Percentiles rank a stretch among this genome's conserved stretches.
These are phyloP conservation scores for Odocoileus hemionus DNA, from an alignment of 2,113 vertebrate species.

Conservation along the genomic window DNA sequence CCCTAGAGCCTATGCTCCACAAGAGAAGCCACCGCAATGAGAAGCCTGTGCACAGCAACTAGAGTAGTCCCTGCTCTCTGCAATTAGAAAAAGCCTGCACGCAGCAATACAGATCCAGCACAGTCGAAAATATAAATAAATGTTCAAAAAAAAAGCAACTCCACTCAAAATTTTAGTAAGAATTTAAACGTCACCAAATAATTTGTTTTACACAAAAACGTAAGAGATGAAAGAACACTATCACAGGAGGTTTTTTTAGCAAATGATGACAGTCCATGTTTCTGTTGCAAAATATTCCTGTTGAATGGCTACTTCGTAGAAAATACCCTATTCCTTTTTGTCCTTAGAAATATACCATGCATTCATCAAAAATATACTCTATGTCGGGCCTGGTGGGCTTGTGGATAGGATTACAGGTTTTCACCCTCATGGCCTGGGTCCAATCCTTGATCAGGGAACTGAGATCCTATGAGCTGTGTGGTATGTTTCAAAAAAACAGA, in stretches of 20 bases:
- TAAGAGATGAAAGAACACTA: not conserved
- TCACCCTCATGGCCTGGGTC: not conserved
- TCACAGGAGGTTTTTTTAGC: not conserved
- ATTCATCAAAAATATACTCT: not conserved
- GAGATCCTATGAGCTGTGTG: not conserved
- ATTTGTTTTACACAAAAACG: not conserved
- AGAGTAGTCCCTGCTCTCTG: not conserved
- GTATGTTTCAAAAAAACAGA: not conserved
- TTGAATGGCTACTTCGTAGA: not conserved
- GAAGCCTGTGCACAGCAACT: not conserved
- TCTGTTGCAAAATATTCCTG: not conserved
- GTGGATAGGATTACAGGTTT: not conserved
- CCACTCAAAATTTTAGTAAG: not conserved
- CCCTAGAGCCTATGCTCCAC: not conserved
- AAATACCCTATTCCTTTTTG: not conserved
- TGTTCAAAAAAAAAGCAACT: not conserved
- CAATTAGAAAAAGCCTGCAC: not conserved
- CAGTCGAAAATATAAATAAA: not conserved
- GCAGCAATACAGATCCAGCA: not conserved
- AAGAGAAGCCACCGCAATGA: not conserved
- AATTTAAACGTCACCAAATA: not conserved
- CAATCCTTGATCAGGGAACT: not conserved
- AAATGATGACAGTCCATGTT: not conserved
- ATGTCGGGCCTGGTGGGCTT: not conserved
- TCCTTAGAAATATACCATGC: not conserved